Evolutionary conservation across 1,140 invertebrate species (phyloP), one percentile per base, ranked within the genome.

Genomic region (Dreissena rostriformis): DNA sequence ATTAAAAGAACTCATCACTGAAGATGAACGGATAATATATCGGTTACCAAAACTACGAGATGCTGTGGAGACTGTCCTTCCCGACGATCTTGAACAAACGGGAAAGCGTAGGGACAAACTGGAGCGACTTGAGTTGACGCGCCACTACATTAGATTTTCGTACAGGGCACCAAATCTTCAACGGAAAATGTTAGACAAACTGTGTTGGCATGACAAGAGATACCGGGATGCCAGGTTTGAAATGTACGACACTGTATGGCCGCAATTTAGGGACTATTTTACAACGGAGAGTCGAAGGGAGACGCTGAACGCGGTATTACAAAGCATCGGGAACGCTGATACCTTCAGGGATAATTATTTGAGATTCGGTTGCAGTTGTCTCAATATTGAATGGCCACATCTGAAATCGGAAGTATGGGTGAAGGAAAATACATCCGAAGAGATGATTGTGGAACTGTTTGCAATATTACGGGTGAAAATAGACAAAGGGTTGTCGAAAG

Each of bases 171-270:
- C 24, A 28, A 67, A 28, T 67, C 29, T 11, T 15, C 24, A 22
- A 11, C 19, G 15, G 65, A 11, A 29, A 19, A 11, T 14, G 14
- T 8, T 5, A 19, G 22, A 2, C 29, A 29, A 14, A 22, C 65
- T 15, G 24, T 39, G 39, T 39, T 39, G 39, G 39, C 2, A 39
- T 39, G 39, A 15, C 10, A 26, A 15, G 55, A 75, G 6, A 24
- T 61, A 29, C 14, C 61, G 73, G 10, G 55, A 75, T 61, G n/a
- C 8, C 14, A 19, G 55, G 7, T 29, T 0, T 61, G 61, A 75
- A 29, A 75, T 75, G 73, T 75, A 61, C 52, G 55, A 75, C 57
- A 75, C 61, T 4, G 73, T 75, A 24, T 61, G 19, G 73, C 73
- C 73, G 6, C 22, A 75, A 5, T 75, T 53, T 53, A 61, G 52